Base-by-base conservation (phyloP, 2,888 invertebrate species). In the Phragmatobia fuliginosa region DNA sequence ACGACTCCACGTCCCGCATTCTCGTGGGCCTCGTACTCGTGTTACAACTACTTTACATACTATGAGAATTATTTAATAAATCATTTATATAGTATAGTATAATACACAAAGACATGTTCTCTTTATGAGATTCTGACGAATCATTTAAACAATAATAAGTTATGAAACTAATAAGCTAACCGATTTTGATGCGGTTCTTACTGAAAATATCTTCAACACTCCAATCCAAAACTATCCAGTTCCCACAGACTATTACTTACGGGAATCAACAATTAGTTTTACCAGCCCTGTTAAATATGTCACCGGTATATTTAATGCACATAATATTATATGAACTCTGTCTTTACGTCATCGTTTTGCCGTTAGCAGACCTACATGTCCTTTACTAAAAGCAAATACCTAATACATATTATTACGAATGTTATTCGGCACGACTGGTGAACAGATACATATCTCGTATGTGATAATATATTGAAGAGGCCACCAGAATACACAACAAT, bases 311-410 rank as follows among this genome's bases (percentile, higher is more conserved):
- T n/a, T n/a, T 33, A 33, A 33, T 33, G 21, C 33, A 62, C 25
- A 38, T 36, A 38, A 36, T 28, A 62, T 33, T 25, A 14, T 14
- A 25, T 52, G 11, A 61, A 25, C 25, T 61, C 60, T 1, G n/a
- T n/a, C 2, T 21, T 33, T 36, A 41, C 41, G 58, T 41, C 58
- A 21, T 71, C 66, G 67, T 49, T 64, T 61, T 60, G 28, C 81
- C 76, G 81, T 81, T 81, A 78, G 5, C 21, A 32, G 72, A 59
- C 72, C 81, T 76, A 72, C 74, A 72, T 81, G 68, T 61, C 73
- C 79, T 79, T 81, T 66, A 64, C 63, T 32, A 69, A 61, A 70
- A 61, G 66, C 38, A 72, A 73, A 71, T 63, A 78, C 67, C 60
- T 75, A 33, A 64, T 52, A 78, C 67, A 56, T 75, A 33, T 52